Base-by-base conservation (phyloP, 1,140 invertebrate species). In the Acromyrmex echinatior region DNA sequence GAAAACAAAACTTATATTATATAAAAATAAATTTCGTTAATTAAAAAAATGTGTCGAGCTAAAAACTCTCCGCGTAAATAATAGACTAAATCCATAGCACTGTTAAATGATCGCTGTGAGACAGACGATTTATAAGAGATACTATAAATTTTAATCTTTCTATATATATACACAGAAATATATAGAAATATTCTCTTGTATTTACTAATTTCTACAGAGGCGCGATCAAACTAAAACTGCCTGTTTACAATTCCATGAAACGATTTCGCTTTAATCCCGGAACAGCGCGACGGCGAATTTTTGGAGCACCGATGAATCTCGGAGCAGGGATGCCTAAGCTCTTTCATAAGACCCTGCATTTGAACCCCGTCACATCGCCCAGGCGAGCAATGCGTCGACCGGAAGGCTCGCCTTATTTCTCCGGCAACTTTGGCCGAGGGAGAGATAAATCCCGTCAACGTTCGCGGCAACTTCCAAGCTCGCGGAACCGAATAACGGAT, bases 381-480 rank as follows among this genome's bases (percentile, higher is more conserved):
- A 49, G 45, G 28, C 51, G 74, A 65, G 82, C 71, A 63, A 7
- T 35, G 25, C 80, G 70, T 49, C 80, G 80, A 84, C 70, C 80
- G 80, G 80, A 84, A 84, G 80, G 14, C 56, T 84, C 80, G 39
- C 56, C 80, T 84, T 84, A 84, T 84, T 84, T 84, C 56, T 49
- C 39, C 31, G 56, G 25, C 39, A 84, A 84, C 80, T 84, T 84
- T 28, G 70, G 12, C 39, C 70, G 28, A 49, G 70, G 39, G 39
- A 76, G 58, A 84, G 80, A 84, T 84, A 62, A 84, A 84, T 84
- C 80, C 68, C 80, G 80, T 84, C 80, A 84, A 84, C 70, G 80
- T 84, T 84, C 80, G 70, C 81, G 39, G 71, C 51, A 86, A 86
- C 76, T 79, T 77, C 60, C 74, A 49, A 66, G 21, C 49, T 56